A percentile compares a stretch with the other conserved stretches of the same genome.
Evolutionary conservation across 2,888 invertebrate species (phyloP).

Genomic region (Neoitamus cyanurus): DNA sequence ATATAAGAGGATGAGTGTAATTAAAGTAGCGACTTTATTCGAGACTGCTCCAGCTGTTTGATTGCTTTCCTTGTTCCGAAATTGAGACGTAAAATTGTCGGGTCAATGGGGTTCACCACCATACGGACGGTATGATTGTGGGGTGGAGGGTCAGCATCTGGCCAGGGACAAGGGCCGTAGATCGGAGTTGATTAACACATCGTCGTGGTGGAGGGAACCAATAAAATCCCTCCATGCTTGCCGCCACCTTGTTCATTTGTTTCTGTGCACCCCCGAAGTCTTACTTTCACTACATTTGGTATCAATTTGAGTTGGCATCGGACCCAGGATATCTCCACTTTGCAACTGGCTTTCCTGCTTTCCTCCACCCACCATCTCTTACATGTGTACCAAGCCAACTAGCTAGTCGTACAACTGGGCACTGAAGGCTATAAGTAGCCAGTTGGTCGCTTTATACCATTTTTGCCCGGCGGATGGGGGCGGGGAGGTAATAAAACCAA

Average conservation of each 20-base stretch:
- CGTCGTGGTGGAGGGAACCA: not conserved
- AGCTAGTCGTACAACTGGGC: not conserved
- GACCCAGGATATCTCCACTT: not conserved
- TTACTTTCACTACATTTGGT: slow-evolving; percentile 35
- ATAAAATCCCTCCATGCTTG: not conserved
- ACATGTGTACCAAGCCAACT: not conserved
- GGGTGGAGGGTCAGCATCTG: not conserved
- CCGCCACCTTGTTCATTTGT: not conserved
- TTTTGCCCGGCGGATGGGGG: not conserved
- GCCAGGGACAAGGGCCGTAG: not conserved
- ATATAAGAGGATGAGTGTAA: not conserved
- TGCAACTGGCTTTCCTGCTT: not conserved
- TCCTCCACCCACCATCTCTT: not conserved
- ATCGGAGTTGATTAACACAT: not conserved
- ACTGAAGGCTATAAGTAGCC: not conserved
- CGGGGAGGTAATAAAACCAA: slow-evolving; percentile 22
- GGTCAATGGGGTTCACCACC: not conserved
- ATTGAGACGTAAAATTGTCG: not conserved
- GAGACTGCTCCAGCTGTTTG: not conserved
- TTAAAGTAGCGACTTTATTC: slow-evolving; percentile 21
- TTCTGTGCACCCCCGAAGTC: not conserved
- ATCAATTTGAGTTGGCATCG: not conserved
- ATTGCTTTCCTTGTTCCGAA: not conserved
- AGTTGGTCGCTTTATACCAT: not conserved
- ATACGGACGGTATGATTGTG: not conserved